Percentiles rank a stretch among this genome's conserved stretches.
These are phyloP conservation scores for Hipparchia semele DNA, from an alignment of 2,888 invertebrate species.

Conservation along the genomic window DNA sequence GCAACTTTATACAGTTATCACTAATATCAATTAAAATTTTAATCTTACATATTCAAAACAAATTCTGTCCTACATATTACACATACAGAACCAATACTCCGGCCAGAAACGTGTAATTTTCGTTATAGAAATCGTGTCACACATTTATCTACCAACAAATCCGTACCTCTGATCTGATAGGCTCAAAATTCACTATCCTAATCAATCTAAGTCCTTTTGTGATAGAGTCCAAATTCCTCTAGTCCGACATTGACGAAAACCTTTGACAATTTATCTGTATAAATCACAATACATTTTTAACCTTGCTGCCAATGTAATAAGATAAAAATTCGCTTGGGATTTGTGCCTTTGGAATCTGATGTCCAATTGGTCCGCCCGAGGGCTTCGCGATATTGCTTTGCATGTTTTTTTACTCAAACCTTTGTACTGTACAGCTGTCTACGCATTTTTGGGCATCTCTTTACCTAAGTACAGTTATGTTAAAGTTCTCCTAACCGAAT, in stretches of 20 bases:
- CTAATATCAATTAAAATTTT: too few relatives aligned
- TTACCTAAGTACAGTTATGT: neutral
- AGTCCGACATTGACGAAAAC: conserved; percentile 22
- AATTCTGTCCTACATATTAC: neutral
- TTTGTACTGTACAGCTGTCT: conserved; percentile 53
- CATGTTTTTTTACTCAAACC: conserved; percentile 58
- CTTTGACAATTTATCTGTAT: conserved; percentile 26
- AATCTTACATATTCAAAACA: too few relatives aligned
- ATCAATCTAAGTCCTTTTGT: conserved; percentile 27
- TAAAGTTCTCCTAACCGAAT: too few relatives aligned
- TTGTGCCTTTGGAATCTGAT: conserved; percentile 43
- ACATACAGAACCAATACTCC: neutral
- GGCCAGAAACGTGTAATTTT: conserved; percentile 19
- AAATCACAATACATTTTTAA: conserved; percentile 5
- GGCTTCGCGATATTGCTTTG: conserved; percentile 63
- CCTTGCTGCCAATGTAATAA: conserved; percentile 10
- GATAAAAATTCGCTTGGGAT: conserved; percentile 37
- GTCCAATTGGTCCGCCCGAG: conserved; percentile 55
- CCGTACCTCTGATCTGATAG: conserved; percentile 28
- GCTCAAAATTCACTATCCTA: conserved; percentile 20
- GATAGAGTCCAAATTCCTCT: conserved; percentile 28
- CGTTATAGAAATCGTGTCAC: conserved; percentile 30
- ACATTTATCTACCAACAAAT: conserved; percentile 31
- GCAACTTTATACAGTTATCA: too few relatives aligned
- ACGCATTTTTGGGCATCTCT: conserved; percentile 5